Conservation (phyloP, 2,797 vertebrate species). For the Carduelis carduelis region DNA sequence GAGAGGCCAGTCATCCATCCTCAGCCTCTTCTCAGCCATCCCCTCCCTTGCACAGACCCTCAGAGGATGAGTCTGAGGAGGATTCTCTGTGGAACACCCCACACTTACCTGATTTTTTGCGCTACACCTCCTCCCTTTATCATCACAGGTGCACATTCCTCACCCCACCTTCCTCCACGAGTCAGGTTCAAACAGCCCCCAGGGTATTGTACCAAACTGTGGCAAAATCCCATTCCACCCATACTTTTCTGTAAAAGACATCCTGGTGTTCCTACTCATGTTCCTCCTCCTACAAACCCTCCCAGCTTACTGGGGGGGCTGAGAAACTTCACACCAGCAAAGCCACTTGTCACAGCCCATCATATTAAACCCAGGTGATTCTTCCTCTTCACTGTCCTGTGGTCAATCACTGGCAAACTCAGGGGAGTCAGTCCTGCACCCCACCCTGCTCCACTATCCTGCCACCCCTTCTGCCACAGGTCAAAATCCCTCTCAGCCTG, state of each 20-base stretch:
- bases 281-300: not conserved
- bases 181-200: not conserved
- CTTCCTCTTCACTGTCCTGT: not conserved
- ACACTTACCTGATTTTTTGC: not conserved
- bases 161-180: not conserved
- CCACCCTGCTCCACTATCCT: not conserved
- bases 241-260: not conserved
- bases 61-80: not conserved
- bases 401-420: not conserved
- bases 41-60: not conserved
- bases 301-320: not conserved
- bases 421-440: not conserved
- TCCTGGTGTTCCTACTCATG: not conserved
- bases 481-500: not conserved
- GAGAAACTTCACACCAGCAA: not conserved
- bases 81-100: not conserved
- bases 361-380: not conserved
- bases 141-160: not conserved
- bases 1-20: not conserved
- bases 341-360: not conserved
- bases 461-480: accelerated
- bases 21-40: not conserved
- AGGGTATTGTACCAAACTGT: not conserved
- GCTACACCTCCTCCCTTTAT: not conserved
- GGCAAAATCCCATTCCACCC: not conserved